A percentile compares a stretch with the other conserved stretches of the same genome.
phyloP scores from a whole-genome alignment of 1,140 invertebrate species.

The Pachypeltis micranthus region DNA sequence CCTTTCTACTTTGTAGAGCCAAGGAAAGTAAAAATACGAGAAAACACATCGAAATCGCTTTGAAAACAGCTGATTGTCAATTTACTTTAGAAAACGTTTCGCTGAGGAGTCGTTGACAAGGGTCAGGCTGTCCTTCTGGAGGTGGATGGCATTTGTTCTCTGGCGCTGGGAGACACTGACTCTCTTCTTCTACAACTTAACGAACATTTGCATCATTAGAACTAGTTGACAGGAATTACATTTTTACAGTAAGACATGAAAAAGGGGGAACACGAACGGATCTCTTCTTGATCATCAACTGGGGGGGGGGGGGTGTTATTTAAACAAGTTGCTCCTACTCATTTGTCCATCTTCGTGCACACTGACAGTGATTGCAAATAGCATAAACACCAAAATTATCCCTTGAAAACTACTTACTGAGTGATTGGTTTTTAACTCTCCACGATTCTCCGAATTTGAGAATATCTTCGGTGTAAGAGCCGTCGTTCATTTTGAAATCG shows the following conservation, averaged over 20 bases:
- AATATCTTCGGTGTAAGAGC: slow-evolving; percentile 35
- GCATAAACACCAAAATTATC: neutral
- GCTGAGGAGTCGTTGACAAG: slow-evolving; percentile 51
- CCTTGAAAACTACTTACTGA: slow-evolving; percentile 4
- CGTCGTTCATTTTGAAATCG: slow-evolving; percentile 46
- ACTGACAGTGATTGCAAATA: no score
- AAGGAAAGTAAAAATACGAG: no score
- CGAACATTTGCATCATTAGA: neutral
- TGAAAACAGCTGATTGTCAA: no score
- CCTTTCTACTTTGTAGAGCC: no score
- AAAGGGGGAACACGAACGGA: no score
- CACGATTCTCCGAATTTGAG: slow-evolving; percentile 49
- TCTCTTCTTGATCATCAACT: no score
- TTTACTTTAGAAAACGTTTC: slow-evolving; percentile 43
- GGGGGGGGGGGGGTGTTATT: no score
- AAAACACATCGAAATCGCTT: no score
- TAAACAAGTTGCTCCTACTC: neutral
- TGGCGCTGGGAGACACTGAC: slow-evolving; percentile 24
- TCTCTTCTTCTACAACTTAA: slow-evolving; percentile 23
- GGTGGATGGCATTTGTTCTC: slow-evolving; percentile 29
- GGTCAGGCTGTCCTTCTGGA: slow-evolving; percentile 38
- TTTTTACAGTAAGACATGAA: no score
- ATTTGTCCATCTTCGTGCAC: no score
- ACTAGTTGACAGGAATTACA: no score
- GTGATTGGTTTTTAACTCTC: slow-evolving; percentile 27